A percentile compares a stretch with the other conserved stretches of the same genome.
Conservation (phyloP, 2,888 invertebrate species). For the Standfussiana lucernea region DNA sequence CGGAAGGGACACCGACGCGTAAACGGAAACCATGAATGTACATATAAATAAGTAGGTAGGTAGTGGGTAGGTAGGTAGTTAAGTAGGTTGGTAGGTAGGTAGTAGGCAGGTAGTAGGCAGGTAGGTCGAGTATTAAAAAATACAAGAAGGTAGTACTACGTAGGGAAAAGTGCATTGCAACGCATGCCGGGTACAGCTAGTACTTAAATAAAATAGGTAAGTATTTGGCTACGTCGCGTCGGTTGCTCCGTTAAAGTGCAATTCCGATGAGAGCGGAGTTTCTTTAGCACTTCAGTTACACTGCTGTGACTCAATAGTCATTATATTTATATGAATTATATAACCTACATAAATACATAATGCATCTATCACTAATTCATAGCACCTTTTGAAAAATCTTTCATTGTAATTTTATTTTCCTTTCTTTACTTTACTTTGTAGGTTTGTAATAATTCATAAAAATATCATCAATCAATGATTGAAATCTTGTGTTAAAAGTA, state of each 20-base stretch:
- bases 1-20: too few species aligned
- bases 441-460: constrained; percentile 57
- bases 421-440: constrained; percentile 26
- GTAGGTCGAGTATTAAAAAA: too few species aligned
- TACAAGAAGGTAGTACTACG: too few species aligned
- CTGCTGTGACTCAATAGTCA: neutral
- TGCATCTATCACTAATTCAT: constrained; percentile 51
- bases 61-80: too few species aligned
- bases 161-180: too few species aligned
- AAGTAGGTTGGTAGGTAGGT: too few species aligned
- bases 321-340: constrained; percentile 57
- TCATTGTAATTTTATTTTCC: constrained; percentile 8
- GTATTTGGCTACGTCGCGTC: neutral
- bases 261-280: constrained; percentile 10
- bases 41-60: too few species aligned
- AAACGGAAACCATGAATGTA: too few species aligned
- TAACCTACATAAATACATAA: constrained; percentile 49
- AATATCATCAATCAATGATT: constrained; percentile 10
- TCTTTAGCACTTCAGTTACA: constrained; percentile 31
- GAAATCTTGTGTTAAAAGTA: neutral
- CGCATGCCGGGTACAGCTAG: too few species aligned
- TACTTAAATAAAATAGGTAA: neutral
- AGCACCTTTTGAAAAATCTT: constrained; percentile 53
- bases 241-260: neutral
- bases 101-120: too few species aligned